Percentiles rank a stretch among this genome's conserved stretches.
These are phyloP conservation scores for Magallana gigas DNA, from an alignment of 1,140 invertebrate genomes.

Conservation along the genomic window DNA sequence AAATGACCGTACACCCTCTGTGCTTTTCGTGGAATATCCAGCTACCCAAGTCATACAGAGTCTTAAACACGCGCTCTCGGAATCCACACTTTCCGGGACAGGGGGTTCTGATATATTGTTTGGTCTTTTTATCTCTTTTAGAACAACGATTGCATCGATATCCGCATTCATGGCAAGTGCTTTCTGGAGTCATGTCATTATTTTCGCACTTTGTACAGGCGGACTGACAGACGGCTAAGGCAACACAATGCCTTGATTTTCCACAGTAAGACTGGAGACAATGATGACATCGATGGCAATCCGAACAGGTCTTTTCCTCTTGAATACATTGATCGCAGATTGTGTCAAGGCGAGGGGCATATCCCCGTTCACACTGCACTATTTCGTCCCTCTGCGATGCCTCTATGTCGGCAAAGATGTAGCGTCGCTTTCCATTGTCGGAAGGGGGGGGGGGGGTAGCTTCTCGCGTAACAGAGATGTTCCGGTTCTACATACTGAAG, in stretches of 20 bases:
- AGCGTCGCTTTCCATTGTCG: neutral
- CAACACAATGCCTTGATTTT: conserved; percentile 7
- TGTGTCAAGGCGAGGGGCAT: neutral
- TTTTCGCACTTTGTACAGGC: conserved; percentile 41
- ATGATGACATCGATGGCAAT: conserved; percentile 27
- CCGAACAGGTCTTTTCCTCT: neutral
- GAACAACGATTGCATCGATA: too few relatives aligned
- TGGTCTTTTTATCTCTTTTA: neutral
- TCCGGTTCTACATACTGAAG: conserved; percentile 6
- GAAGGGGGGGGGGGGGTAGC: neutral
- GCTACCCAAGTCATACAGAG: conserved; percentile 6
- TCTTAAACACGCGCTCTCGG: conserved; percentile 45
- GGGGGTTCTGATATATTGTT: conserved; percentile 8
- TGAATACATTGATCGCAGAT: neutral
- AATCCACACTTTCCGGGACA: conserved; percentile 46
- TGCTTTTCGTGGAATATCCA: conserved; percentile 49
- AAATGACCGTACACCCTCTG: conserved; percentile 39
- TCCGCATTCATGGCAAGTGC: conserved; percentile 38
- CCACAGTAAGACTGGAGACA: conserved; percentile 47
- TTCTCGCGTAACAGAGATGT: conserved; percentile 39
- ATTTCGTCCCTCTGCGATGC: conserved; percentile 44
- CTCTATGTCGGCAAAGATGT: conserved; percentile 53
- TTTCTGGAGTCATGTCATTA: neutral
- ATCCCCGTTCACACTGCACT: conserved; percentile 32
- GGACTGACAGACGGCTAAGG: conserved; percentile 44